Conservation (phyloP, 2,113 vertebrate genomes). For the Coptodon rendalli region DNA sequence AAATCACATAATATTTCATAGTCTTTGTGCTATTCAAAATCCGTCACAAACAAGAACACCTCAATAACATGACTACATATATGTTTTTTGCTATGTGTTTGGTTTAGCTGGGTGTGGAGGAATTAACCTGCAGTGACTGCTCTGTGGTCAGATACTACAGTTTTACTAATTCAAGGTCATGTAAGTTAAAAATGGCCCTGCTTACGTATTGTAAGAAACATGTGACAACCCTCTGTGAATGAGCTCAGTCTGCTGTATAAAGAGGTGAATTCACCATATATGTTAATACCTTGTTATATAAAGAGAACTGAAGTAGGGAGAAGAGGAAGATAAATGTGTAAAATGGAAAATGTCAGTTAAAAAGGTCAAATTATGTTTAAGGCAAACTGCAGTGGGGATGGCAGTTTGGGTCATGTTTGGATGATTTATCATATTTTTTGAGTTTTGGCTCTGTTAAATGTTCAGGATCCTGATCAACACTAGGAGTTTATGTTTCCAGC, state of each 20-base stretch:
- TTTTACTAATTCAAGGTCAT: not conserved
- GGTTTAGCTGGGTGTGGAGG: not conserved
- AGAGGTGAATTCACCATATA: not conserved
- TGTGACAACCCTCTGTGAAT: not conserved
- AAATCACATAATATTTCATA: not conserved
- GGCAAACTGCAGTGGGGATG: not conserved
- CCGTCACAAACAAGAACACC: not conserved
- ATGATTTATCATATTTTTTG: not conserved
- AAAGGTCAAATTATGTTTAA: not conserved
- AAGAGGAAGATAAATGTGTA: not conserved
- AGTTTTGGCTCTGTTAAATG: not conserved
- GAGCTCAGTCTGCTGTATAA: not conserved
- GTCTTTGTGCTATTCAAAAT: not conserved
- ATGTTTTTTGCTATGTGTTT: fast-evolving
- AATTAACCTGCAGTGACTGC: not conserved
- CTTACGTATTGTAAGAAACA: not conserved
- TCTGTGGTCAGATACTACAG: not conserved
- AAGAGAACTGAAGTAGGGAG: not conserved
- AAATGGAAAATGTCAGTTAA: not conserved
- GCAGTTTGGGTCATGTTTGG: not conserved
- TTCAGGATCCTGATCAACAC: not conserved
- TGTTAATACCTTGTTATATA: not conserved
- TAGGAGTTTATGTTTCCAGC: not conserved
- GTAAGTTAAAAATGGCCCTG: not conserved
- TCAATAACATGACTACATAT: not conserved